Base-by-base conservation (phyloP, 2,888 invertebrate genomes). In the Penaeus monodon region DNA sequence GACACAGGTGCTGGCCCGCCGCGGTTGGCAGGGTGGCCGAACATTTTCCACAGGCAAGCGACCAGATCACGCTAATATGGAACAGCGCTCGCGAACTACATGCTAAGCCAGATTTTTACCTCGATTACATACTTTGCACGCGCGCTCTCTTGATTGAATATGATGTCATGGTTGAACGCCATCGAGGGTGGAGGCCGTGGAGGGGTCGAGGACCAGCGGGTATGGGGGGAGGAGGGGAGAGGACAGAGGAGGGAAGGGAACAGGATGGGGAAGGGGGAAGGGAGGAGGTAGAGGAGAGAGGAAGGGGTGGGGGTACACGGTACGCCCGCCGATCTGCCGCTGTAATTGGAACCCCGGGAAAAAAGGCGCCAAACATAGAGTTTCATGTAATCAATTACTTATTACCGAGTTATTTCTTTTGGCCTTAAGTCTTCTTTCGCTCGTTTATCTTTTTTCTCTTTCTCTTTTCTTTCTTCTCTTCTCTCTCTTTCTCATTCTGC, bases 11-110 rank as follows among this genome's bases (percentile, higher is more conserved):
- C 38, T 89, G 76, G 79, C 74, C 82, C 68, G 81, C 85, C 76
- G 76, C 76, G 86, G 89, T 84, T 83, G 85, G 85, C 84, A 68
- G 85, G 65, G 89, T 84, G 87, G 85, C 86, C 81, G 83, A 86
- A 87, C 89, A 84, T 87, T 87, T 89, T 89, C 89, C 87, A 86
- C 84, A 86, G 76, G 81, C 81, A 76, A 81, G 80, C 81, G 84
- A 65, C 80, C 81, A 63, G 84, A 84, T 88, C 84, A 81, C 84
- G 79, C 84, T 66, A 78, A 77, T 84, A 77, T 68, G 84, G 70
- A 84, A 77, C 84, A 78, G 66, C 70, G 78, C 84, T 84, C 70
- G 78, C 84, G 68, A 77, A 84, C 84, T 78, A 84, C 84, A 84
- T 77, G 77, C 77, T 66, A 82, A 83, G 86, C 81, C 81, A 82